Evolutionary conservation across 35 echinoderm and acorn worm species (phyloP), one percentile per base, ranked within the genome.

Genomic region (Apostichopus californicus): DNA sequence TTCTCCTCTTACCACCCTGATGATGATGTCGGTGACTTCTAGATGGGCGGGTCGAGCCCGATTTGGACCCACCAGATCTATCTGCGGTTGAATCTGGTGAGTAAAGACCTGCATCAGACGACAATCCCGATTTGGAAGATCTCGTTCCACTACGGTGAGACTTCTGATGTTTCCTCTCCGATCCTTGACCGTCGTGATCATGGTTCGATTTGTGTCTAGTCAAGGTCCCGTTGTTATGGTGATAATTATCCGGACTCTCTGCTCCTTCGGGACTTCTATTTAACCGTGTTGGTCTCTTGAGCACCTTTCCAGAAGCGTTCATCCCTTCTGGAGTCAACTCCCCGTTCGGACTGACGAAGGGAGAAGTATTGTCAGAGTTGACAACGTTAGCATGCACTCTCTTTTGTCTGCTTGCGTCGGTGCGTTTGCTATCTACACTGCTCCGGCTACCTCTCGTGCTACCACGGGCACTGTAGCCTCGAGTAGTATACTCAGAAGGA

Each of bases 321-420:
- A 90, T 46, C 17, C 91, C 91, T 34, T 80, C 34, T 56, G 93
- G 93, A 0, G 95, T 96, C 11, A 96, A 78, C 79, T 96, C 78
- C 17, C 95, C 95, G 64, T 94, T 93, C 21, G 70, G 94, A 75
- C 90, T 96, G 15, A 96, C 86, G 28, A 92, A 96, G 28, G 95
- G 95, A 6, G 93, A 92, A 8, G 90, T 90, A 64, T 90, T 95
- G 81, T 95, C 93, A 56, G 93, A 90, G 73, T 91, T 94, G 20
- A 91, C 93, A 54, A 94, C 93, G 15, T 94, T 94, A 24, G 93
- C 93, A 63, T 82, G 25, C 5, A 86, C 79, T 56, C 54, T 75
- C 73, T 90, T 90, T 5, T 90, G 24, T 55, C 73, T 75, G 18
- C n/a, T 90, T 52, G 20, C 15, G 23, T 78, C 70, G 5, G 80